Conservation (phyloP, 35 echinoderm and acorn worm genomes). For the Nesometra sesokonis region DNA sequence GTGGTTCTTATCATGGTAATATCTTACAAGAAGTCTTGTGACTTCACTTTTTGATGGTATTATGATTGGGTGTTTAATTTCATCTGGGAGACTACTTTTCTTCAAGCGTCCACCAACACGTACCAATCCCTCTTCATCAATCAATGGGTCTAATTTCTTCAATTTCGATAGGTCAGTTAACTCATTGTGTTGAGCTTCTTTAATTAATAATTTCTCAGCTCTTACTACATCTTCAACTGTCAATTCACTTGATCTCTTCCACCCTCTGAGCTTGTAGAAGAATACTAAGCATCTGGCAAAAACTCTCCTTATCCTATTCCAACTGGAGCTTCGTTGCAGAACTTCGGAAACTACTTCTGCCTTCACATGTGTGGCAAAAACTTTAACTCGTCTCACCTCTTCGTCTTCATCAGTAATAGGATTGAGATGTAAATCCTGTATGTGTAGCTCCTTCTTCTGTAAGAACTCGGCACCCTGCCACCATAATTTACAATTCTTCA, state of each 20-base stretch:
- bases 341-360: neutral
- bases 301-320: slow-evolving; percentile 23
- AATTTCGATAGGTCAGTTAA: neutral
- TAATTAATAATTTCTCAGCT: slow-evolving; percentile 25
- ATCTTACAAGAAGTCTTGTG: slow-evolving; percentile 38
- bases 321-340: slow-evolving; percentile 22
- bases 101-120: slow-evolving; percentile 62
- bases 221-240: slow-evolving; percentile 13
- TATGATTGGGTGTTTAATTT: slow-evolving; percentile 45
- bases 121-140: slow-evolving; percentile 45
- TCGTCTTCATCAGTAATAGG: slow-evolving; percentile 23
- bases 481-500: neutral
- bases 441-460: neutral
- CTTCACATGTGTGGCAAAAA: neutral
- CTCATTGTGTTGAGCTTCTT: slow-evolving; percentile 6
- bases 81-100: slow-evolving; percentile 10
- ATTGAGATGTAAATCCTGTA: neutral
- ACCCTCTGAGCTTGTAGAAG: slow-evolving; percentile 12
- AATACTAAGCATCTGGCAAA: slow-evolving; percentile 17
- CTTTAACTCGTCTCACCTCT: slow-evolving; percentile 40
- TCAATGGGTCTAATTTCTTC: slow-evolving; percentile 32
- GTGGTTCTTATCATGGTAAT: slow-evolving; percentile 38
- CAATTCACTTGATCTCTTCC: neutral
- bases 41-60: slow-evolving; percentile 25
- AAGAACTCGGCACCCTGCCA: slow-evolving; percentile 2